These are phyloP conservation scores for Anguilla anguilla DNA, from an alignment of 2,797 vertebrate genomes.

Conservation along the genomic window DNA sequence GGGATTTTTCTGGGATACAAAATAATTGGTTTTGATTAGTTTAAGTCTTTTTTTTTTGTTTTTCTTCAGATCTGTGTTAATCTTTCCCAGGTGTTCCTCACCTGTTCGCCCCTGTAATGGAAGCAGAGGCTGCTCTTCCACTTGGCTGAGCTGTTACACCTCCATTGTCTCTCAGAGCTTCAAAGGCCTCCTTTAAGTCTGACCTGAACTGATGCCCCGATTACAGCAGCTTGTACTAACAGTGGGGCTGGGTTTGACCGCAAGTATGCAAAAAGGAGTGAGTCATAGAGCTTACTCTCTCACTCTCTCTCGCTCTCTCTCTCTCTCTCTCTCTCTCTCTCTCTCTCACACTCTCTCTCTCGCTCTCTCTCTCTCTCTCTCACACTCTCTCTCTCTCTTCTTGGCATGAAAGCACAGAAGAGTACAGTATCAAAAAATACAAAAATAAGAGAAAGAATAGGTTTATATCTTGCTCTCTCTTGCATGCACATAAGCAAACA, in stretches of 20 bases:
- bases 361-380: too few species aligned
- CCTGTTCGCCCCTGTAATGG: conserved; percentile 35
- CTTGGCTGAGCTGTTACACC: conserved; percentile 34
- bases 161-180: conserved; percentile 60
- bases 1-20: background rate
- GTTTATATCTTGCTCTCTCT: background rate
- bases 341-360: background rate
- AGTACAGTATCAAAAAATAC: too few species aligned
- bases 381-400: background rate
- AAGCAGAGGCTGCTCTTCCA: conserved; percentile 31
- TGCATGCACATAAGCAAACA: background rate
- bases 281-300: conserved; percentile 38
- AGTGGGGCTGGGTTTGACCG: background rate
- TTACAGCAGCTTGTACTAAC: conserved; percentile 25
- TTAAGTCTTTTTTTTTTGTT: background rate
- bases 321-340: background rate
- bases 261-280: conserved; percentile 40
- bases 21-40: background rate
- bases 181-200: conserved; percentile 59
- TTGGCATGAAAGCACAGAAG: too few species aligned
- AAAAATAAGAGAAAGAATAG: too few species aligned
- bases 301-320: conserved; percentile 35
- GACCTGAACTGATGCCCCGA: conserved; percentile 45
- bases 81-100: background rate
- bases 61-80: background rate